These are phyloP conservation scores for Eudorcas thomsonii DNA, from an alignment of 2,113 vertebrate genomes.

Conservation along the genomic window DNA sequence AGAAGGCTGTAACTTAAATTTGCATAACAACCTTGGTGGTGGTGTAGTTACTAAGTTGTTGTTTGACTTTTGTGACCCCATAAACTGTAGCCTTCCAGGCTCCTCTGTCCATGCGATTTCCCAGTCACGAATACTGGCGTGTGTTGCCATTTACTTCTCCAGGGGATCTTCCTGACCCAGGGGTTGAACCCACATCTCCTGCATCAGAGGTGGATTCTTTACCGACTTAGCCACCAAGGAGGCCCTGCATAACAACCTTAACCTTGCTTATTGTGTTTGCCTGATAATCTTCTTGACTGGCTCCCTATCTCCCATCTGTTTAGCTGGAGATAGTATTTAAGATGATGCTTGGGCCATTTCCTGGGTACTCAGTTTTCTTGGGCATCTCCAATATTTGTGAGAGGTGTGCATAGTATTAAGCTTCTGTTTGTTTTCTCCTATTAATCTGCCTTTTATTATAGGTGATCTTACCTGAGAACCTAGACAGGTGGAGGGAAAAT, in stretches of 20 bases:
- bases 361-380: not conserved
- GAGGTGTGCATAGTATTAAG: not conserved
- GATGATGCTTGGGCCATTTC: not conserved
- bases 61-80: not conserved
- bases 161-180: not conserved
- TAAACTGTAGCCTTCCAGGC: not conserved
- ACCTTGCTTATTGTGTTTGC: not conserved
- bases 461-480: not conserved
- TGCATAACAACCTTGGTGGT: not conserved
- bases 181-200: not conserved
- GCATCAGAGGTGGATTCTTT: not conserved
- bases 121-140: not conserved
- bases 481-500: not conserved
- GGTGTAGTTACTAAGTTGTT: not conserved
- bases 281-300: not conserved
- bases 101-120: not conserved
- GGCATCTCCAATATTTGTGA: not conserved
- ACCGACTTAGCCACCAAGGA: not conserved
- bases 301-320: not conserved
- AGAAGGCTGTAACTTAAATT: not conserved
- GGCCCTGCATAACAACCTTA: not conserved
- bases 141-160: not conserved
- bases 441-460: not conserved
- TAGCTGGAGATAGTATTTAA: not conserved
- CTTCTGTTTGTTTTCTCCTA: not conserved